Conservation (phyloP, 1,140 invertebrate species). For the Euwallacea similis region DNA sequence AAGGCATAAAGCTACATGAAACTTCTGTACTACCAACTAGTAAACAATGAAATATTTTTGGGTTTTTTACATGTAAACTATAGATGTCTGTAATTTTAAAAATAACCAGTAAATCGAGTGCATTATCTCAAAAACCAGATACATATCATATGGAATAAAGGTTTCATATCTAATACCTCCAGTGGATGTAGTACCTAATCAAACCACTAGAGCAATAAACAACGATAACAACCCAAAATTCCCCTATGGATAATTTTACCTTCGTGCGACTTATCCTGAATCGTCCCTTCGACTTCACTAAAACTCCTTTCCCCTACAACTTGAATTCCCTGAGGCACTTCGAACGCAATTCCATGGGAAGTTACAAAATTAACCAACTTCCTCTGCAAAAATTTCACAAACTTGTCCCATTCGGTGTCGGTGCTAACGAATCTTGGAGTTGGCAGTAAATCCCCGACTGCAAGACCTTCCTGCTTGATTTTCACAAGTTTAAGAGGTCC, state of each 20-base stretch:
- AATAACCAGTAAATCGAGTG: too few species aligned
- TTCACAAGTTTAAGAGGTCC: slow-evolving; percentile 42
- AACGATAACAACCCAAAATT: background rate
- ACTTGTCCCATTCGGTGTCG: slow-evolving; percentile 41
- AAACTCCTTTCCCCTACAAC: slow-evolving; percentile 34
- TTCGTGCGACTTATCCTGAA: slow-evolving; percentile 1
- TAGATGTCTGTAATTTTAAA: too few species aligned
- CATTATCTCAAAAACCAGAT: too few species aligned
- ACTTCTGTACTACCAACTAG: too few species aligned
- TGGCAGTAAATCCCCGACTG: slow-evolving; percentile 15
- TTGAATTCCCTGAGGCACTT: slow-evolving; percentile 39
- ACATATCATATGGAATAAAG: too few species aligned
- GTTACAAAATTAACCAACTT: slow-evolving; percentile 37
- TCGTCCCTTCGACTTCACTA: slow-evolving; percentile 13
- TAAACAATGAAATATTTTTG: too few species aligned
- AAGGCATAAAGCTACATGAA: too few species aligned
- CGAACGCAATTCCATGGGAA: slow-evolving; percentile 43
- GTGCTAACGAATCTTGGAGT: slow-evolving; percentile 19
- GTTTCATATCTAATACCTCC: too few species aligned
- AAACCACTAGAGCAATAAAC: too few species aligned
- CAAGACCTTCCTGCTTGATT: slow-evolving; percentile 32
- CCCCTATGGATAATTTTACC: background rate
- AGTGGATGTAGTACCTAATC: too few species aligned
- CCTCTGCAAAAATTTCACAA: slow-evolving; percentile 44
- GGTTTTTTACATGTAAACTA: too few species aligned